Base-by-base conservation (phyloP, 2,797 vertebrate species). In the Eulemur coronatus region DNA sequence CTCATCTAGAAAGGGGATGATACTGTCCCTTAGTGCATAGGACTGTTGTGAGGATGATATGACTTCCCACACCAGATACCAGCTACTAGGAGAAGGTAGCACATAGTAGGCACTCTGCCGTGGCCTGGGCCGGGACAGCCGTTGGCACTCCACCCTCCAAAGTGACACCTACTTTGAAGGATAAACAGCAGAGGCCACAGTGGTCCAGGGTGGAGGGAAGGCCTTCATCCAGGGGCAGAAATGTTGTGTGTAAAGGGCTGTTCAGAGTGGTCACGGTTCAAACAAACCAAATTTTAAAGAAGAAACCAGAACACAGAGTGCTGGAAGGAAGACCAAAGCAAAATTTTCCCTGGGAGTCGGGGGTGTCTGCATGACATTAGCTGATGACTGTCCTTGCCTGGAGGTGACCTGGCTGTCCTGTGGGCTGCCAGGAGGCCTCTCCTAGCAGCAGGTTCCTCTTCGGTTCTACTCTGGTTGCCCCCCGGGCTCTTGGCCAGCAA, bases 81-180 rank as follows among this genome's bases (percentile, higher is more conserved):
- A 2, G 13, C 26, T 15, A 35, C 52, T 33, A 26, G 52, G 11
- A 50, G 11, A 65, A 72, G 0, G 0, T 14, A 30, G 14, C 48
- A 5, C 24, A 7, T 4, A 14, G 46, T 4, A 10, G 63, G 63
- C 0, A 0, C 28, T 52, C 9, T 13, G 4, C 41, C 70, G 17
- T 24, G 26, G n/a, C 43, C 20, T 4, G 9, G 48, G 65, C 52
- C 3, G 6, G 12, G 28, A 50, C 43, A 80, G 35, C 43, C 24
- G 18, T 63, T 20, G 59, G 50, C 13, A 50, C 20, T 48, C 22
- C 52, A 55, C 30, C 63, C 10, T 43, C 57, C 33, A 55, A 48
- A 80, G 0, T 4, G 48, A 76, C 8, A 84, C 46, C 18, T n/a
- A 24, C 33, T 59, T 67, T 11, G 30, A 17, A 30, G 9, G 8